These are phyloP conservation scores for Chlorodrepanis virens DNA, from an alignment of 2,113 vertebrate species.

Conservation along the genomic window DNA sequence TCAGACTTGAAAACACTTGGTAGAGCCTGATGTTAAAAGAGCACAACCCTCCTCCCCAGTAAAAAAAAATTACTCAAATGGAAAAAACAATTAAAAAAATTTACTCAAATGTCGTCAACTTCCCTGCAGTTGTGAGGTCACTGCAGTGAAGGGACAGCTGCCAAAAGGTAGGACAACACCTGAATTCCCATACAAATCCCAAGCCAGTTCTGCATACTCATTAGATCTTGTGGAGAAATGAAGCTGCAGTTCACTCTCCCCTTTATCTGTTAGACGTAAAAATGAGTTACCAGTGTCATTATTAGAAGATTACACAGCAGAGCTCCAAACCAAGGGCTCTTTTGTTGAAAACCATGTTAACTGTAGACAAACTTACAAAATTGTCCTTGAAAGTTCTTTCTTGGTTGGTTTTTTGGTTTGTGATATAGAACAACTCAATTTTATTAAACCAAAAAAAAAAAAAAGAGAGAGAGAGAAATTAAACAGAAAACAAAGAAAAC, in stretches of 20 bases:
- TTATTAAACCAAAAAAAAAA: not conserved
- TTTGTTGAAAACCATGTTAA: not conserved
- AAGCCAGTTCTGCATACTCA: not conserved
- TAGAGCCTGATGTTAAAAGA: not conserved
- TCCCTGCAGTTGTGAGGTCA: not conserved
- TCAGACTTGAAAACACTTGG: not conserved
- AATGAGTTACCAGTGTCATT: not conserved
- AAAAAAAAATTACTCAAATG: not conserved
- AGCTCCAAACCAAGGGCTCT: not conserved
- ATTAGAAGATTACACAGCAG: not conserved
- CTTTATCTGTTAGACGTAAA: not conserved
- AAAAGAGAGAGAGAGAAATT: not conserved
- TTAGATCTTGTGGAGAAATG: not conserved
- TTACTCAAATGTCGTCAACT: accelerated
- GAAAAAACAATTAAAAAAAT: not conserved
- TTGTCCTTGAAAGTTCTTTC: not conserved
- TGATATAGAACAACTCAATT: not conserved
- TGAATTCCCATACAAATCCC: not conserved
- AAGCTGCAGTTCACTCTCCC: not conserved
- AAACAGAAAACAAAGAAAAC: not conserved
- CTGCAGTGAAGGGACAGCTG: not conserved
- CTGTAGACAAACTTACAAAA: not conserved
- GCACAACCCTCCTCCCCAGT: not conserved
- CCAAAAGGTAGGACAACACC: not conserved
- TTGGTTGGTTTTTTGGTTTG: not conserved